Percentiles rank a stretch among this genome's conserved stretches.
Evolutionary conservation across 2,113 vertebrate species (phyloP).

Genomic region (Sarotherodon lohbergeri): DNA sequence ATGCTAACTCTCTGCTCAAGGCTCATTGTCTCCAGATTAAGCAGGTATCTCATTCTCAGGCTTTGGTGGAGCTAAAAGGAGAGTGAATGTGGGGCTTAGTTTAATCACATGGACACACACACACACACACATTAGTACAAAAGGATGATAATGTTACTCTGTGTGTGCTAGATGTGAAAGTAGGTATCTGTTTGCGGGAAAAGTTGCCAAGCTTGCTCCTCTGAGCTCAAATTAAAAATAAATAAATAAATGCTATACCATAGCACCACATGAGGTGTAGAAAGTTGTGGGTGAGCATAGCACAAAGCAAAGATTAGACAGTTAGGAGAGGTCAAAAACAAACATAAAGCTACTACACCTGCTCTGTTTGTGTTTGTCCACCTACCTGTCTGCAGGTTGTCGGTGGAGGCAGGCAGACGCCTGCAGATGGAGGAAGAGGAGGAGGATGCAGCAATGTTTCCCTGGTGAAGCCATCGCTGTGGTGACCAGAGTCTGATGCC

Average conservation of each 20-base stretch:
- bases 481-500: slow-evolving; percentile 18
- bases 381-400: slow-evolving; percentile 28
- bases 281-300: neutral
- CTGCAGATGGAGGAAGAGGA: slow-evolving; percentile 7
- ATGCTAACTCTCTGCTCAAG: neutral
- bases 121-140: neutral
- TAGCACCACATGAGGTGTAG: neutral
- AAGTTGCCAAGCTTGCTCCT: neutral
- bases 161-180: neutral
- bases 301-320: slow-evolving; percentile 28
- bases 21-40: neutral
- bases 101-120: neutral
- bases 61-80: neutral
- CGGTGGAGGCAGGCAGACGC: neutral
- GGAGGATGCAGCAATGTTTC: slow-evolving; percentile 17
- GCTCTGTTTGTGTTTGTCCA: neutral
- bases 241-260: neutral
- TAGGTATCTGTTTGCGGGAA: neutral
- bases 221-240: neutral
- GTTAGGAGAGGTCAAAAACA: neutral
- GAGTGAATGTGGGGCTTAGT: neutral
- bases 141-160: neutral
- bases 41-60: neutral
- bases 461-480: slow-evolving; percentile 39
- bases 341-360: neutral